These are phyloP conservation scores for Odontamblyopus rebecca DNA, from an alignment of 2,797 vertebrate species.

Conservation along the genomic window DNA sequence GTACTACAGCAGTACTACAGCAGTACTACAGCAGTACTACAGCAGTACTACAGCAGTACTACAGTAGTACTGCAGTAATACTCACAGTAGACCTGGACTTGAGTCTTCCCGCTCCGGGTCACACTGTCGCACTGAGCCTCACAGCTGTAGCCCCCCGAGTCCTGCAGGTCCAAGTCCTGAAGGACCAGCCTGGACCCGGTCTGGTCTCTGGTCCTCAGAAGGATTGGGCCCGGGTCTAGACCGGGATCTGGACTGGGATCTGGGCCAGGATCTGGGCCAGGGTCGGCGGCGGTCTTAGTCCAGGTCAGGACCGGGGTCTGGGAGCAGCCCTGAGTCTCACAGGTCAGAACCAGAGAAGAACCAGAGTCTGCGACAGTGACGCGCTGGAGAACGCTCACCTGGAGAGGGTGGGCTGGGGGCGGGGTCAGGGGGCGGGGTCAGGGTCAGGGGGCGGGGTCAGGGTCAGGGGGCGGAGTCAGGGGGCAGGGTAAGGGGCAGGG, in stretches of 20 bases:
- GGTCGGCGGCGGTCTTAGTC: conserved; percentile 60
- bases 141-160: conserved; percentile 80
- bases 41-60: too few species aligned
- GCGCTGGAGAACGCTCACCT: conserved; percentile 70
- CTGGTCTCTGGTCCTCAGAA: conserved; percentile 23
- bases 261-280: too few species aligned
- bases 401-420: conserved; percentile 78
- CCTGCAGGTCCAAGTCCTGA: conserved; percentile 62
- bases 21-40: too few species aligned
- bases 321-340: conserved; percentile 75
- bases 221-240: conserved; percentile 72
- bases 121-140: conserved; percentile 73
- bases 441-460: too few species aligned
- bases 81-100: conserved; percentile 83
- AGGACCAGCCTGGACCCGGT: conserved; percentile 74
- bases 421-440: too few species aligned
- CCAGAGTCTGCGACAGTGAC: conserved; percentile 66
- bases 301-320: conserved; percentile 77
- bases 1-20: too few species aligned
- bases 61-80: too few species aligned
- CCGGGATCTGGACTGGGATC: too few species aligned
- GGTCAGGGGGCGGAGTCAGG: too few species aligned
- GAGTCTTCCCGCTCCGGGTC: conserved; percentile 27
- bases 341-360: conserved; percentile 70
- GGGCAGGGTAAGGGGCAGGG: too few species aligned